Conservation (phyloP, 2,888 invertebrate genomes). For the Rhodophaea formosa region DNA sequence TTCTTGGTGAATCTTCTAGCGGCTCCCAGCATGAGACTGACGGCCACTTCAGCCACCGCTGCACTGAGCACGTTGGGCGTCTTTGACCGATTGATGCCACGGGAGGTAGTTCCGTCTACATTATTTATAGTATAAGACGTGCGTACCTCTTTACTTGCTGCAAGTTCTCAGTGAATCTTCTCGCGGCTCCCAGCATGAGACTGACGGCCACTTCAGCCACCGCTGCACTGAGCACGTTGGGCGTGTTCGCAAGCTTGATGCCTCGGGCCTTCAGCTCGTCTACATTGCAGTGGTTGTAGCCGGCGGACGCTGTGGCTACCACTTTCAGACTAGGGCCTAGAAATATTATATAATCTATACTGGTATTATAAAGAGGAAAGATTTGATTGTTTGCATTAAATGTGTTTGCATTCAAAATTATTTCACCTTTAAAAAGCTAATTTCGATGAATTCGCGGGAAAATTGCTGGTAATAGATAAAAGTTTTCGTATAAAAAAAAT, state of each 20-base stretch:
- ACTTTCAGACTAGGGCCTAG: constrained; percentile 87
- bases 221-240: constrained; percentile 87
- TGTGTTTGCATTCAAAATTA: too few species aligned
- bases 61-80: constrained; percentile 89
- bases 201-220: constrained; percentile 92
- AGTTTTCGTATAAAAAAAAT: too few species aligned
- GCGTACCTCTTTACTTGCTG: constrained; percentile 83
- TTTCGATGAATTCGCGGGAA: too few species aligned
- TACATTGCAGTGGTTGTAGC: constrained; percentile 92
- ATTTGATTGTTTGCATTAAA: too few species aligned
- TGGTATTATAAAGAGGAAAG: too few species aligned
- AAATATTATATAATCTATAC: background rate
- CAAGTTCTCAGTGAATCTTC: constrained; percentile 90
- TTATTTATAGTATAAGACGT: background rate
- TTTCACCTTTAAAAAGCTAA: too few species aligned
- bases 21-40: constrained; percentile 88
- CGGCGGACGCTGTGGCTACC: constrained; percentile 92
- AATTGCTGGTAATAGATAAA: too few species aligned
- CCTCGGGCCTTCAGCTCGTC: constrained; percentile 86
- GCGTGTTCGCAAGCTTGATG: constrained; percentile 91
- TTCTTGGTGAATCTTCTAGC: constrained; percentile 90
- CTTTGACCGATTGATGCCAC: constrained; percentile 89
- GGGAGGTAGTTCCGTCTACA: too few species aligned
- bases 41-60: constrained; percentile 91
- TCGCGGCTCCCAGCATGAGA: constrained; percentile 87